Evolutionary conservation across 2,113 vertebrate species (phyloP).

Genomic region (Brachyhypopomus occidentalis): DNA sequence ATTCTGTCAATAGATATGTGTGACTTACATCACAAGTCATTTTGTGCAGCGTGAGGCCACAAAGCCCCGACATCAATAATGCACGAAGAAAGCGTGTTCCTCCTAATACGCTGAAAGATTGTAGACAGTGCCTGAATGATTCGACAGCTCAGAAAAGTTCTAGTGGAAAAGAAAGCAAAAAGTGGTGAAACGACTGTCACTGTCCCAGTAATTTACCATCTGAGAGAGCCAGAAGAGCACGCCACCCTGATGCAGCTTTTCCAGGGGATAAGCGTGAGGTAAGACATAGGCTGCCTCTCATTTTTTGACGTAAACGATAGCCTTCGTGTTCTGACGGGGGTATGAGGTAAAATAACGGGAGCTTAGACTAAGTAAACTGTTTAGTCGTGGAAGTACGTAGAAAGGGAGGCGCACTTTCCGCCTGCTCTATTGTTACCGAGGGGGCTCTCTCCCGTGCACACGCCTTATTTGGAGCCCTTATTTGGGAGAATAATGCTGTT

Average conservation of each 20-base stretch:
- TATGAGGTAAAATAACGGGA: constrained; percentile 2
- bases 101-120: not conserved
- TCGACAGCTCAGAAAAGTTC: not conserved
- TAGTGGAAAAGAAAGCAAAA: not conserved
- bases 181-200: too few relatives aligned
- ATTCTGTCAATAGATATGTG: not conserved
- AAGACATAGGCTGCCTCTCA: not conserved
- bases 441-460: constrained; percentile 1
- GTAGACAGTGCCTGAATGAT: not conserved
- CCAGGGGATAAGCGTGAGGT: not conserved
- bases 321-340: not conserved
- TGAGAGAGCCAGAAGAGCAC: not conserved
- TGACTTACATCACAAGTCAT: constrained; percentile 8
- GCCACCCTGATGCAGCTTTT: not conserved
- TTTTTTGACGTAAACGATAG: not conserved
- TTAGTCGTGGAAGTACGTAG: constrained; percentile 32
- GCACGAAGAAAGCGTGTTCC: not conserved
- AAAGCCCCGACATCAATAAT: not conserved
- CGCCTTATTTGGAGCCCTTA: constrained; percentile 17
- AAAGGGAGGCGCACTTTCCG: constrained; percentile 26
- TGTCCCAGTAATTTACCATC: not conserved
- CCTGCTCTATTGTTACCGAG: constrained; percentile 46
- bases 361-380: constrained; percentile 11
- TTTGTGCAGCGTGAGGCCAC: not conserved
- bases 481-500: constrained; percentile 37